Conservation (phyloP, 1,140 invertebrate species). For the Drosophila setifemur region DNA sequence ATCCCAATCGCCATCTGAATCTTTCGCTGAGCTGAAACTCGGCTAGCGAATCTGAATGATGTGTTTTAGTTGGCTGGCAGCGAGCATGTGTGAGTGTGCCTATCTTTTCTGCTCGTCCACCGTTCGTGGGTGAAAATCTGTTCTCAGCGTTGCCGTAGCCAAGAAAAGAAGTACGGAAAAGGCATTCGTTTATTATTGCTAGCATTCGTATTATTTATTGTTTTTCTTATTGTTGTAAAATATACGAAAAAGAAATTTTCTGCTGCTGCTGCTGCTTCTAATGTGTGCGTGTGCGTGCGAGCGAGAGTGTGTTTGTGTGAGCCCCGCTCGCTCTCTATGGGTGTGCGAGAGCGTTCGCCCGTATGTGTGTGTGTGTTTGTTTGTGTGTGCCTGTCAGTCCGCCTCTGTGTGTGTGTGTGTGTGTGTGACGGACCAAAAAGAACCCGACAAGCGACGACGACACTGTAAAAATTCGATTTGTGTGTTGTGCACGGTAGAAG, state of each 20-base stretch:
- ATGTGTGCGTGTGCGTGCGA: constrained; percentile 15
- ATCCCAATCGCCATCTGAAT: constrained; percentile 29
- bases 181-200: constrained; percentile 51
- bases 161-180: constrained; percentile 32
- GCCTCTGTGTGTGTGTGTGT: constrained; percentile 35
- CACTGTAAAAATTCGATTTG: constrained; percentile 74
- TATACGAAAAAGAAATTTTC: constrained; percentile 75
- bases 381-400: constrained; percentile 8
- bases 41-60: constrained; percentile 25
- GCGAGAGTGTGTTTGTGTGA: constrained; percentile 19
- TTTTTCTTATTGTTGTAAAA: constrained; percentile 42
- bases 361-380: constrained; percentile 5
- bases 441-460: constrained; percentile 66
- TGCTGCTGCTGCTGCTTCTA: constrained; percentile 40
- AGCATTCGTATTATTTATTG: constrained; percentile 56
- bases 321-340: constrained; percentile 29
- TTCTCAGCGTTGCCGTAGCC: constrained; percentile 29
- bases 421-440: constrained; percentile 68
- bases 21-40: not conserved
- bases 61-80: constrained; percentile 9
- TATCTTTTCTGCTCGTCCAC: constrained; percentile 21
- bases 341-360: constrained; percentile 40
- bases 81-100: constrained; percentile 24
- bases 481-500: constrained; percentile 65
- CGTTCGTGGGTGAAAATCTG: constrained; percentile 14